A percentile compares a stretch with the other conserved stretches of the same genome.
Conservation (phyloP, 1,140 invertebrate genomes). For the Meloidogyne floridensis region DNA sequence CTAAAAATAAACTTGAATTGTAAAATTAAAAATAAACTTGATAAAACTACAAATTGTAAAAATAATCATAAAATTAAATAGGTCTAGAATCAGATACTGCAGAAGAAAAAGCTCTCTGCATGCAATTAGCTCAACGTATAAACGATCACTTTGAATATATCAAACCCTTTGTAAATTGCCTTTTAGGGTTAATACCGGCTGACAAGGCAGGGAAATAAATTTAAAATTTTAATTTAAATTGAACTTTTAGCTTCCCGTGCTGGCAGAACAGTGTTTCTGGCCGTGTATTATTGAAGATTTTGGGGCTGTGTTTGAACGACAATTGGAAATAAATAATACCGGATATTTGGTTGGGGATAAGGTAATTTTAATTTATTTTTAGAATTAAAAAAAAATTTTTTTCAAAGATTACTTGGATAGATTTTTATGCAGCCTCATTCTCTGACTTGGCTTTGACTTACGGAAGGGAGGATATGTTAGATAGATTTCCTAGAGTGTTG, state of each 20-base stretch:
- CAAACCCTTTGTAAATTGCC: conserved; percentile 52
- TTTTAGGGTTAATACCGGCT: conserved; percentile 45
- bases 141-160: conserved; percentile 43
- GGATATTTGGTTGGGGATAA: conserved; percentile 51
- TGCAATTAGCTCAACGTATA: conserved; percentile 45
- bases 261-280: conserved; percentile 42
- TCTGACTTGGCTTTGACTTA: conserved; percentile 46
- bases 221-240: conserved; percentile 9
- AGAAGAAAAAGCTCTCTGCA: conserved; percentile 50
- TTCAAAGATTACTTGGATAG: conserved; percentile 44
- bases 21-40: no score
- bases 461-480: conserved; percentile 39
- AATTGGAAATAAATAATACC: conserved; percentile 47
- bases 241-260: conserved; percentile 40
- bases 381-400: not conserved
- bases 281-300: conserved; percentile 44
- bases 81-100: conserved; percentile 44
- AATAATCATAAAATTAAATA: not conserved
- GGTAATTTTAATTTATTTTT: conserved; percentile 29
- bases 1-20: no score
- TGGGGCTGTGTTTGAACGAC: conserved; percentile 48
- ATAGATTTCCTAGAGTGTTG: conserved; percentile 42
- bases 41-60: no score
- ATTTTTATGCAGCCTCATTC: conserved; percentile 49
- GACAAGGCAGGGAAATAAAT: conserved; percentile 35